Evolutionary conservation across 2,797 vertebrate genomes (phyloP), one percentile per base, ranked within the genome.

Genomic region (Pelodytes ibericus): DNA sequence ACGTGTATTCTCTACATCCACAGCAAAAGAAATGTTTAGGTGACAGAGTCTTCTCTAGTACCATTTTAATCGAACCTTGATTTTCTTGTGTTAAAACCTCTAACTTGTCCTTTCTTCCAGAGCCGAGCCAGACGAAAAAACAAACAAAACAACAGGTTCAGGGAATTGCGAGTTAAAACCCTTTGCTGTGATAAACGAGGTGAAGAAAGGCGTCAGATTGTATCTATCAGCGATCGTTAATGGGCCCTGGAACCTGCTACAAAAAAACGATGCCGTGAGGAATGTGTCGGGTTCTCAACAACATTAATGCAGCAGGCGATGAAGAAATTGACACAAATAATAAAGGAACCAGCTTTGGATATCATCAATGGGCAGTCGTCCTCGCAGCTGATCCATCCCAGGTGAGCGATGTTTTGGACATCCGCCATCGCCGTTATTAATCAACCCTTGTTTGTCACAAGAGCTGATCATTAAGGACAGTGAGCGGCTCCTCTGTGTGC

Each of bases 401-500:
- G 39, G 73, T 41, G 56, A 15, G n/a, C 25, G 27, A 22, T 47
- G 30, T 27, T 24, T 70, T 29, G 39, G 67, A 56, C 67, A 64
- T 31, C 59, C n/a, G 58, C 25, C 66, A 57, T 64, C 66, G 58
- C 7, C 11, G 22, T 62, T 76, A 70, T 70, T 64, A 57, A 71
- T 64, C 39, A 25, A 30, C 30, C 30, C 41, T 4, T 15, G 49
- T 27, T 27, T 57, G 31, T 65, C 24, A 10, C 49, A 20, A 49
- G 71, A 24, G 71, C 25, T 60, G 39, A 15, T 63, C 44, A 47
- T 6, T 26, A 31, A 39, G 31, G 31, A 18, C 3, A 26, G 33
- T 33, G 27, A 71, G 36, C 27, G 15, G 47, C 11, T n/a, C 15
- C 29, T 4, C 33, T 36, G 22, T 26, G 53, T 5, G 36, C 58